Conservation (phyloP, 2,888 invertebrate species). For the Scotopteryx bipunctaria region DNA sequence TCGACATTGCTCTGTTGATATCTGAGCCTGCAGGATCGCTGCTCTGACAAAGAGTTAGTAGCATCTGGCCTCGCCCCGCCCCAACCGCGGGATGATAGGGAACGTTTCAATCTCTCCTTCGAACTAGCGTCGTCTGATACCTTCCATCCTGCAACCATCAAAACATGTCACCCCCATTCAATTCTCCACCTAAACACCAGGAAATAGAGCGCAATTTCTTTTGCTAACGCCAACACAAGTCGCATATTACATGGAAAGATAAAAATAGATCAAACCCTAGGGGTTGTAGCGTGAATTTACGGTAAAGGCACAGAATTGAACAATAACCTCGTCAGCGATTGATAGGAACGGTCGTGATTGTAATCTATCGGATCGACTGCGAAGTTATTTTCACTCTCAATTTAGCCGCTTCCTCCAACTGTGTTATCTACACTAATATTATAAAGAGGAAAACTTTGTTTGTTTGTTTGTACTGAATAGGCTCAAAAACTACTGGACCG, state of each 20-base stretch:
- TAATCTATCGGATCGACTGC: conserved; percentile 33
- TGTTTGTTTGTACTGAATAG: no score
- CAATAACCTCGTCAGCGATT: conserved; percentile 41
- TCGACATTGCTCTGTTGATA: conserved; percentile 97
- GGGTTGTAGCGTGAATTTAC: conserved; percentile 41
- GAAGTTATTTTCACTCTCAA: conserved; percentile 31
- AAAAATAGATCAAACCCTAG: conserved; percentile 41
- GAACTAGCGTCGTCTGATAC: conserved; percentile 89
- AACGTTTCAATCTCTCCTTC: conserved; percentile 85
- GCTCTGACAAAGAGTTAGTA: conserved; percentile 85
- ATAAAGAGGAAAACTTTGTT: no score
- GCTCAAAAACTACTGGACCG: no score
- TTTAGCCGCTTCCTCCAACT: conserved; percentile 21
- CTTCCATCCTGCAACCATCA: conserved; percentile 88
- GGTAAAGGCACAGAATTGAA: conserved; percentile 37
- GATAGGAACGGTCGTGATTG: conserved; percentile 39
- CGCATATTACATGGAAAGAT: conserved; percentile 36
- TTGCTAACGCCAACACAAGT: conserved; percentile 19
- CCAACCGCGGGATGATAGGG: conserved; percentile 83
- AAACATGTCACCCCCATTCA: conserved; percentile 17
- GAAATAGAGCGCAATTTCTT: conserved; percentile 32
- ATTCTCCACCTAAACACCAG: conserved; percentile 15
- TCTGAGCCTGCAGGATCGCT: conserved; percentile 89
- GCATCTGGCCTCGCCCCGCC: conserved; percentile 83
- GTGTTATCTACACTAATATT: no score